Conservation (phyloP, 1,140 invertebrate genomes). For the Sinella curviseta region DNA sequence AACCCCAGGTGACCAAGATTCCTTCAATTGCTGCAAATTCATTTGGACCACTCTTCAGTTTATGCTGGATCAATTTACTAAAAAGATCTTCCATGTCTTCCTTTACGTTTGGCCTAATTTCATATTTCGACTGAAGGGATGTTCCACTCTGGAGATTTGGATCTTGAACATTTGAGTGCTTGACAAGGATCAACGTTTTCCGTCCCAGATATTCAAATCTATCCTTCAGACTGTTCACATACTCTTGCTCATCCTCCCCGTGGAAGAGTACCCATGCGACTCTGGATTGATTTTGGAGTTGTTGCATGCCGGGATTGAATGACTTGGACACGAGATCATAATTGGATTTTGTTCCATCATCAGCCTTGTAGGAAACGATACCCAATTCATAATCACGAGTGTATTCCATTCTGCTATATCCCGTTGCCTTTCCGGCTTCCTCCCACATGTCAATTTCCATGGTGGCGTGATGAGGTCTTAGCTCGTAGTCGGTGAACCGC, state of each 20-base stretch:
- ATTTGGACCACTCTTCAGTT: neutral
- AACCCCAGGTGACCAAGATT: neutral
- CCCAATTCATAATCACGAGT: neutral
- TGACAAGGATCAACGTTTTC: neutral
- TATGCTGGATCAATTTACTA: neutral
- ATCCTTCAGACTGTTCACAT: neutral
- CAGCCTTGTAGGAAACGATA: neutral
- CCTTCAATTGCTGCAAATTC: neutral
- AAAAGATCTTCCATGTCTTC: neutral
- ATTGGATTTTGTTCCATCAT: neutral
- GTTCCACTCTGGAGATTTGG: neutral
- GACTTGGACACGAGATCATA: neutral
- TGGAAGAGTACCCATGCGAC: neutral
- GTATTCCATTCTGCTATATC: slow-evolving; percentile 12
- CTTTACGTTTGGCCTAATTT: neutral
- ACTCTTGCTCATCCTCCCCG: neutral
- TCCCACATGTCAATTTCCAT: slow-evolving; percentile 18
- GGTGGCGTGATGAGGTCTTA: neutral
- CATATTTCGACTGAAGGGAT: neutral
- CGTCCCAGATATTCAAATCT: neutral
- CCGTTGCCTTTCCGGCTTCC: neutral
- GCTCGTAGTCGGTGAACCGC: slow-evolving; percentile 34
- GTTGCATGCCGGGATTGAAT: neutral
- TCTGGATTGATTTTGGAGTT: neutral
- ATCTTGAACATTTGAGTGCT: neutral